These are phyloP conservation scores for Burhinus bistriatus DNA, from an alignment of 2,113 vertebrate genomes.

Conservation along the genomic window DNA sequence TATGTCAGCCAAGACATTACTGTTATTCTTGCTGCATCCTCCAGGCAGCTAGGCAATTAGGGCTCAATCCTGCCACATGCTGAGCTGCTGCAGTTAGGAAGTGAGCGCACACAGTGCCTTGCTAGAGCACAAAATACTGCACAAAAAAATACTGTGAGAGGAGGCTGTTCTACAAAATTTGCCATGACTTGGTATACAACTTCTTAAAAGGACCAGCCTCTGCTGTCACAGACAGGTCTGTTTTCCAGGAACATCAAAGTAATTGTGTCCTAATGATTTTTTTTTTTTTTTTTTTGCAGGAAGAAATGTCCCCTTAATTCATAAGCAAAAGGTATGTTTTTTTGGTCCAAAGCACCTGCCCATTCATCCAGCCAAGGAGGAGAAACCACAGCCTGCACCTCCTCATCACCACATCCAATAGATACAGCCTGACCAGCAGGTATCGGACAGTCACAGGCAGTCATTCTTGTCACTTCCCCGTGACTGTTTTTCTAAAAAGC, in stretches of 20 bases:
- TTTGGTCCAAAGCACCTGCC: background rate
- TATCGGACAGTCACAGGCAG: background rate
- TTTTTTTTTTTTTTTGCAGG: background rate
- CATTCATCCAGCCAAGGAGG: background rate
- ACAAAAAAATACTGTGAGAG: background rate
- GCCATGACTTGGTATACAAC: background rate
- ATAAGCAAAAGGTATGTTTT: background rate
- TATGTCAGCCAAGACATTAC: constrained; percentile 18
- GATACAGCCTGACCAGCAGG: background rate
- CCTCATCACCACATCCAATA: background rate
- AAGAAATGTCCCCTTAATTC: background rate
- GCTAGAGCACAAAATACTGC: background rate
- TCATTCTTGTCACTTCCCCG: background rate
- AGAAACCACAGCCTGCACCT: background rate
- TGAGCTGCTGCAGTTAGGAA: background rate
- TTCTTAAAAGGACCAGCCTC: background rate
- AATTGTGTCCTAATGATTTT: background rate
- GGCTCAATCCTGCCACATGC: constrained; percentile 3
- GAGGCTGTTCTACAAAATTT: background rate
- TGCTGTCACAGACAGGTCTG: background rate
- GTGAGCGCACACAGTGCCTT: background rate
- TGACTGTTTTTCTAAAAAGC: background rate
- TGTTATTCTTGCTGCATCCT: constrained; percentile 21
- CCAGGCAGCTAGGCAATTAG: background rate
- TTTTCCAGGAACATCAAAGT: background rate